Percentiles rank a stretch among this genome's conserved stretches.
These are phyloP conservation scores for Spodoptera exigua DNA, from an alignment of 2,888 invertebrate genomes.

Conservation along the genomic window DNA sequence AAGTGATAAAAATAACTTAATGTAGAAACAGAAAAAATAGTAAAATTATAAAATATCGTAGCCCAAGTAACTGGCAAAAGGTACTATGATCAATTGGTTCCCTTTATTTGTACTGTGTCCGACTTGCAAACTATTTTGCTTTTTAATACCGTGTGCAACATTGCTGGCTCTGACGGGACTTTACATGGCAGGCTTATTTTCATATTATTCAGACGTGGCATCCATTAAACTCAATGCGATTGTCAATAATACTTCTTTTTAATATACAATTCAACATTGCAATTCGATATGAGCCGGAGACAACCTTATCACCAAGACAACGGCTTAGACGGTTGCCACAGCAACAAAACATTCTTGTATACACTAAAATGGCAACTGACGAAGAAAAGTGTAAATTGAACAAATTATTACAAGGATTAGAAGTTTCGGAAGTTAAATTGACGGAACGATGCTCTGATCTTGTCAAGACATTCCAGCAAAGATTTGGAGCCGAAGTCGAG, in stretches of 20 bases:
- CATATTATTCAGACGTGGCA: constrained; percentile 59
- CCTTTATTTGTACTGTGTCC: constrained; percentile 68
- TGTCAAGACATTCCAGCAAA: constrained; percentile 74
- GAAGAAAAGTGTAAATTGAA: constrained; percentile 79
- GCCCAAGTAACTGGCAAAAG: constrained; percentile 3
- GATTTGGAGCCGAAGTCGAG: constrained; percentile 69
- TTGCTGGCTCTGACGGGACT: constrained; percentile 66
- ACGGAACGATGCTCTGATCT: constrained; percentile 75
- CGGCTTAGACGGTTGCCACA: constrained; percentile 32
- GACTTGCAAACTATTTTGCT: constrained; percentile 72
- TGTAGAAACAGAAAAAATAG: constrained; percentile 32
- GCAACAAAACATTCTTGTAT: constrained; percentile 30
- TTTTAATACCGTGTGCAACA: constrained; percentile 68
- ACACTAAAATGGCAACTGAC: constrained; percentile 76
- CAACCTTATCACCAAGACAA: constrained; percentile 19
- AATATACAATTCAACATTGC: constrained; percentile 20
- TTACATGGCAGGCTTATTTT: constrained; percentile 65
- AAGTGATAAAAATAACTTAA: constrained; percentile 11
- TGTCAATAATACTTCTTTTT: constrained; percentile 60
- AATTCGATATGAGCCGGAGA: too few species aligned
- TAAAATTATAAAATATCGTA: constrained; percentile 20
- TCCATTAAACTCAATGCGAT: constrained; percentile 62
- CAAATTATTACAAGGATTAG: constrained; percentile 78
- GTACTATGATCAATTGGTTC: constrained; percentile 63
- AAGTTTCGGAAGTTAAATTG: constrained; percentile 77